Conservation (phyloP, 2,113 vertebrate genomes). For the Corydoras maculifer region DNA sequence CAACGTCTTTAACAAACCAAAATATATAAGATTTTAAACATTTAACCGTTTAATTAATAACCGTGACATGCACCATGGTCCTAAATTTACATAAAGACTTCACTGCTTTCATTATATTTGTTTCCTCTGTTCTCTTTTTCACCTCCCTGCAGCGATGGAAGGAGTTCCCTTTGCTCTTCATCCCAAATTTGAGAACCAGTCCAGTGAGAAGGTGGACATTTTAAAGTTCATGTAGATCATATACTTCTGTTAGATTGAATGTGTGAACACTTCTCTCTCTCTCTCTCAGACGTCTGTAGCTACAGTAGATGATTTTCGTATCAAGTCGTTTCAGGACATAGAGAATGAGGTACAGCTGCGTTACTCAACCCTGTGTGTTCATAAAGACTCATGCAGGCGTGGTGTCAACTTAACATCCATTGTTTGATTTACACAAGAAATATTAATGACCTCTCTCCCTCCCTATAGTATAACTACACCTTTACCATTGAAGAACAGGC, state of each 20-base stretch:
- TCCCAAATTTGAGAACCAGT: conserved; percentile 66
- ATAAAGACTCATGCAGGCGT: too few relatives aligned
- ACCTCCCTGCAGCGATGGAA: conserved; percentile 68
- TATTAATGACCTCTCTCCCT: neutral
- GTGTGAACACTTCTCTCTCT: neutral
- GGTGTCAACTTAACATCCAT: too few relatives aligned
- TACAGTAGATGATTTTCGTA: neutral
- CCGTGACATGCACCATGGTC: too few relatives aligned
- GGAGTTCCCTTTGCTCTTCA: conserved; percentile 81
- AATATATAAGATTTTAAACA: too few relatives aligned
- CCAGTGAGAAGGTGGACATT: conserved; percentile 55
- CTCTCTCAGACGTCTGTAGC: neutral
- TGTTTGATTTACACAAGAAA: too few relatives aligned
- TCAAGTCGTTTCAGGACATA: neutral
- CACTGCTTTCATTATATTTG: too few relatives aligned
- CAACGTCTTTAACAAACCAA: too few relatives aligned
- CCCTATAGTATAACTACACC: neutral
- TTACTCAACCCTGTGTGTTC: too few relatives aligned
- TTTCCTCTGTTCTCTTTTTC: neutral
- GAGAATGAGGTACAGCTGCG: neutral
- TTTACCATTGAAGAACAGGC: neutral
- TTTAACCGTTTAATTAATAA: too few relatives aligned
- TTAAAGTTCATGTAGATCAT: neutral
- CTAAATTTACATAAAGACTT: too few relatives aligned
- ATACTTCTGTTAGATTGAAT: too few relatives aligned